Conservation (phyloP, 2,113 vertebrate species). For the Onychostoma macrolepis region DNA sequence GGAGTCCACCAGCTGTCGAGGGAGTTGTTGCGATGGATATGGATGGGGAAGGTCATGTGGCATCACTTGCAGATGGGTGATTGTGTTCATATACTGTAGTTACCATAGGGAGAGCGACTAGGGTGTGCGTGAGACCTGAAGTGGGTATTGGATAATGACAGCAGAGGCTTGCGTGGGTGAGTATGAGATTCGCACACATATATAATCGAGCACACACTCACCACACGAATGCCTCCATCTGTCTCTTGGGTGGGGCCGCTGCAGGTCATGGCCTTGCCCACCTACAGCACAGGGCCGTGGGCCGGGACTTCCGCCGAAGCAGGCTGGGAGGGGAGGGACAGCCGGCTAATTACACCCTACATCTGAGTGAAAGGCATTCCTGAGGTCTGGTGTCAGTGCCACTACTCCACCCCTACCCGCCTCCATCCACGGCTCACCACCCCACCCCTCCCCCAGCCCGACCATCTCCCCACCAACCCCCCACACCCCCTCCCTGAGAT, state of each 20-base stretch:
- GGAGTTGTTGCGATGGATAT: constrained; percentile 41
- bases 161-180: constrained; percentile 21
- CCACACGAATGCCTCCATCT: constrained; percentile 25
- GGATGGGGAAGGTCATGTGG: constrained; percentile 26
- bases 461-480: constrained; percentile 60
- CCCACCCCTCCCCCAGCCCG: constrained; percentile 55
- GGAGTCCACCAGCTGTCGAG: constrained; percentile 59
- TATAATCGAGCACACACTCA: constrained; percentile 12
- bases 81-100: constrained; percentile 42
- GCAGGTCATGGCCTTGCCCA: constrained; percentile 72
- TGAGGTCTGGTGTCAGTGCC: constrained; percentile 80
- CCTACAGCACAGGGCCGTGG: constrained; percentile 66
- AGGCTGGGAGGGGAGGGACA: constrained; percentile 78
- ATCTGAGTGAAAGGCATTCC: constrained; percentile 79
- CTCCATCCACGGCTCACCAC: constrained; percentile 58
- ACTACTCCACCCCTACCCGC: constrained; percentile 62
- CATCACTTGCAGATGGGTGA: constrained; percentile 36
- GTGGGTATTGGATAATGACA: constrained; percentile 40
- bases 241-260: constrained; percentile 46
- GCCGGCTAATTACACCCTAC: constrained; percentile 80
- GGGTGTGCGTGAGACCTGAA: constrained; percentile 41
- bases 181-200: background rate
- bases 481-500: constrained; percentile 64
- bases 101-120: constrained; percentile 25
- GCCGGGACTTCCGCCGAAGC: constrained; percentile 78